Evolutionary conservation across 2,797 vertebrate species (phyloP).

Genomic region (Orestias chungarensis): DNA sequence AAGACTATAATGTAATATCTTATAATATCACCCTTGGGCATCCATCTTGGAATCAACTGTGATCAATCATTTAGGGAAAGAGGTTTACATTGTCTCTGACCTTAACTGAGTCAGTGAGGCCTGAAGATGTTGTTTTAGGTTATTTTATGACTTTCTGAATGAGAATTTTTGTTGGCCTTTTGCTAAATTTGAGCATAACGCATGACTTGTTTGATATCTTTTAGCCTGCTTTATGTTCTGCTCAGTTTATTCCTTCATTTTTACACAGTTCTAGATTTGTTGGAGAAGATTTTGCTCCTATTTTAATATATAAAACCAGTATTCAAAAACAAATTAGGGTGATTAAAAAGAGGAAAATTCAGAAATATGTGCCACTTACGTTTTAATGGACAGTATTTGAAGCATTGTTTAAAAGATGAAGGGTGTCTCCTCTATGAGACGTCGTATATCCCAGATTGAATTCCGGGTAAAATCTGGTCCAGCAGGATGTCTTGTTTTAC

Average conservation of each 20-base stretch:
- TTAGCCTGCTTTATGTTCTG: not conserved
- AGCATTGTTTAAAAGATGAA: not conserved
- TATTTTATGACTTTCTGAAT: too few species aligned
- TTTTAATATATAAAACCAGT: not conserved
- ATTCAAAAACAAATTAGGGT: not conserved
- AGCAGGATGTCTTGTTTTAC: not conserved
- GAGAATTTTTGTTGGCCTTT: not conserved
- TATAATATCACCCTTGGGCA: not conserved
- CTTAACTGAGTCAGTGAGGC: too few species aligned
- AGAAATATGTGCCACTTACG: not conserved
- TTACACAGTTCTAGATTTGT: not conserved
- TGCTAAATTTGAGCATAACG: not conserved
- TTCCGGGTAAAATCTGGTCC: not conserved
- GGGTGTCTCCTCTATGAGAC: conserved; percentile 25
- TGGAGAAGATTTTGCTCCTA: not conserved
- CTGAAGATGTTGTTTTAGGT: too few species aligned
- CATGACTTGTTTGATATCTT: not conserved
- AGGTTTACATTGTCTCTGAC: too few species aligned
- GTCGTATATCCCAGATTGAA: not conserved
- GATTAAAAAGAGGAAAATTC: not conserved
- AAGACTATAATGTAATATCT: too few species aligned
- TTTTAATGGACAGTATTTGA: not conserved
- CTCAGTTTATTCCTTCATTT: not conserved
- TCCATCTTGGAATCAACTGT: not conserved
- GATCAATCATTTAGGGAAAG: too few species aligned